A percentile compares a stretch with the other conserved stretches of the same genome.
Conservation (phyloP, 2,797 vertebrate species). For the Cephalopachus bancanus region DNA sequence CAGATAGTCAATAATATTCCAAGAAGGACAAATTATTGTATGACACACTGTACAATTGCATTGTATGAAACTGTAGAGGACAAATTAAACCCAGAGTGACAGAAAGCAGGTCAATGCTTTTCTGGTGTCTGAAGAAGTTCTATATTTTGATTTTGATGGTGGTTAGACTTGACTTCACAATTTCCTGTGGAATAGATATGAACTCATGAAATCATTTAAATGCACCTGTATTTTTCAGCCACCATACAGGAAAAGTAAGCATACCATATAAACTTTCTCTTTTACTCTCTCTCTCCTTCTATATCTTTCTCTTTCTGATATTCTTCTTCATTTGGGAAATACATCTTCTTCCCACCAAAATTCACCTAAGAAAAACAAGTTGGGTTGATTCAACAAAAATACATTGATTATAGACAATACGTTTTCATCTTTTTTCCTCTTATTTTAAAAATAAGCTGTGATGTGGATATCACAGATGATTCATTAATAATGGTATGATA, state of each 20-base stretch:
- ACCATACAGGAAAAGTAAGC: background rate
- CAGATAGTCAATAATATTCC: no score
- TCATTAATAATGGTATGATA: background rate
- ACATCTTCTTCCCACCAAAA: background rate
- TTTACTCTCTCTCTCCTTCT: background rate
- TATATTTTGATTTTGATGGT: background rate
- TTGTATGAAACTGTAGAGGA: background rate
- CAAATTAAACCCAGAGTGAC: background rate
- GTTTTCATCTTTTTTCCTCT: background rate
- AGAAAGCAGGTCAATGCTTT: background rate
- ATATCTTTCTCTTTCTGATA: background rate
- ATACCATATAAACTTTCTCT: background rate
- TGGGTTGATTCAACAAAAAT: background rate
- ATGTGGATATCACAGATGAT: background rate
- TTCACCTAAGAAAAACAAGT: background rate
- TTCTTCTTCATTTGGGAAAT: background rate
- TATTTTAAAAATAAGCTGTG: slow-evolving; percentile 13
- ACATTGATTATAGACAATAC: background rate
- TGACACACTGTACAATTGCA: accelerated
- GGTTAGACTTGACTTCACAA: background rate
- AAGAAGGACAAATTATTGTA: no score
- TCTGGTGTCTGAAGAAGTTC: background rate
- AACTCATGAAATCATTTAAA: background rate
- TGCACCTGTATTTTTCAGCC: background rate
- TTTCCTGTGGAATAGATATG: background rate